Evolutionary conservation across 2,797 vertebrate species (phyloP).

Genomic region (Platyrinchus mystaceus): DNA sequence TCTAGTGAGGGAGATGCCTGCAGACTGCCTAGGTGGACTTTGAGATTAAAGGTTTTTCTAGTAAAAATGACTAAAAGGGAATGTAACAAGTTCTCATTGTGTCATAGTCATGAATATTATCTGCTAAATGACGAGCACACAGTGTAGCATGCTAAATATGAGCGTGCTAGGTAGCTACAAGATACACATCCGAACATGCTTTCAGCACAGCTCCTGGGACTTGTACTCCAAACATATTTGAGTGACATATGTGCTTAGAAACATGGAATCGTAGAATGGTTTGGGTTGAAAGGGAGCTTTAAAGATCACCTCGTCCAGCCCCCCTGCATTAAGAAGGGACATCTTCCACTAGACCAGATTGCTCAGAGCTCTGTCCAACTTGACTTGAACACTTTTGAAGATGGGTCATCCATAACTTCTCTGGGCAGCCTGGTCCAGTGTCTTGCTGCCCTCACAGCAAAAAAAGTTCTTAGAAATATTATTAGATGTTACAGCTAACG

Average conservation of each 20-base stretch:
- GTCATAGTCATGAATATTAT: rapidly evolving
- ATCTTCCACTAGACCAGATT: background rate
- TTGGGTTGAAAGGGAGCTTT: background rate
- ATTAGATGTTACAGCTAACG: background rate
- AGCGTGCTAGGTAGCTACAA: background rate
- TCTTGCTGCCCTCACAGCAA: background rate
- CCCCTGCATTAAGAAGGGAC: background rate
- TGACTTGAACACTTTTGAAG: background rate
- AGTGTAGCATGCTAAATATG: background rate
- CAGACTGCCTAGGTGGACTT: background rate
- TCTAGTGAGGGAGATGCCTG: background rate
- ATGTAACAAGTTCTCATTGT: background rate
- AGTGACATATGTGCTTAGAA: background rate
- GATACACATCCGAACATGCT: background rate
- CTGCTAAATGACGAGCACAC: background rate
- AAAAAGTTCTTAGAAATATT: too few species aligned
- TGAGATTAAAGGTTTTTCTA: background rate
- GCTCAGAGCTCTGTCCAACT: background rate
- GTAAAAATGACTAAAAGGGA: background rate
- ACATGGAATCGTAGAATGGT: background rate
- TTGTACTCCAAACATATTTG: background rate
- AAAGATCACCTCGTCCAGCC: background rate
- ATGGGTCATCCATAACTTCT: background rate
- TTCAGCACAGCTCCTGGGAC: background rate
- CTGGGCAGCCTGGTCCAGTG: background rate